A percentile compares a stretch with the other conserved stretches of the same genome.
phyloP scores from a whole-genome alignment of 2,888 invertebrate genomes.

The Horisme vitalbata region DNA sequence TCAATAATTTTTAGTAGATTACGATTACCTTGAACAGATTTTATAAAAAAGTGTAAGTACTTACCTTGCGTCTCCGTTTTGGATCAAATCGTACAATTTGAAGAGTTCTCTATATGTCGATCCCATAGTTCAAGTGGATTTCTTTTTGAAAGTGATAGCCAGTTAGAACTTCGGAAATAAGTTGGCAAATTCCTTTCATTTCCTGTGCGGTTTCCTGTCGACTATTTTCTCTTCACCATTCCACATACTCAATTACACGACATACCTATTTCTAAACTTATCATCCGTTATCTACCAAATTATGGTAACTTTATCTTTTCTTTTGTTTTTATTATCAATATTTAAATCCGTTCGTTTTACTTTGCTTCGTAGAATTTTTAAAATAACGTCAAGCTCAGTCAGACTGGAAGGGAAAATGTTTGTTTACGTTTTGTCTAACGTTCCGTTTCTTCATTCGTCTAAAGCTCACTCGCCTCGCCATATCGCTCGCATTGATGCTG shows the following conservation, averaged over 20 bases:
- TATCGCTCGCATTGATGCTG: too few species aligned
- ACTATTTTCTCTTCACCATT: constrained; percentile 20
- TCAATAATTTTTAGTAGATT: too few species aligned
- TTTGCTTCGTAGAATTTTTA: constrained; percentile 36
- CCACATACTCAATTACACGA: neutral
- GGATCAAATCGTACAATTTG: constrained; percentile 85
- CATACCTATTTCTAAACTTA: constrained; percentile 2
- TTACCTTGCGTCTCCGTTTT: constrained; percentile 84
- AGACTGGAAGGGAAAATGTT: constrained; percentile 10
- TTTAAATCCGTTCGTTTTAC: too few species aligned
- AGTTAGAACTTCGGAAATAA: too few species aligned
- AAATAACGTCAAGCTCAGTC: constrained; percentile 62
- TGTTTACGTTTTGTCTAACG: constrained; percentile 36
- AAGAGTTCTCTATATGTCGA: constrained; percentile 69
- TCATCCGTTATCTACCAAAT: constrained; percentile 23
- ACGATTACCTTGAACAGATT: too few species aligned
- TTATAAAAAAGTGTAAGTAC: constrained; percentile 27
- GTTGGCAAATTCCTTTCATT: constrained; percentile 64
- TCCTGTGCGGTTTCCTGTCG: constrained; percentile 68
- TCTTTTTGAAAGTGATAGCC: constrained; percentile 52
- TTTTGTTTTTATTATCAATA: constrained; percentile 45
- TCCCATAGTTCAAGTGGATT: constrained; percentile 56
- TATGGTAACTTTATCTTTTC: constrained; percentile 31
- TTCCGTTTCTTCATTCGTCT: too few species aligned
- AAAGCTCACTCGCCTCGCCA: too few species aligned